Percentiles rank a stretch among this genome's conserved stretches.
Conservation (phyloP, 2,888 invertebrate genomes). For the Acholoe squamosa region DNA sequence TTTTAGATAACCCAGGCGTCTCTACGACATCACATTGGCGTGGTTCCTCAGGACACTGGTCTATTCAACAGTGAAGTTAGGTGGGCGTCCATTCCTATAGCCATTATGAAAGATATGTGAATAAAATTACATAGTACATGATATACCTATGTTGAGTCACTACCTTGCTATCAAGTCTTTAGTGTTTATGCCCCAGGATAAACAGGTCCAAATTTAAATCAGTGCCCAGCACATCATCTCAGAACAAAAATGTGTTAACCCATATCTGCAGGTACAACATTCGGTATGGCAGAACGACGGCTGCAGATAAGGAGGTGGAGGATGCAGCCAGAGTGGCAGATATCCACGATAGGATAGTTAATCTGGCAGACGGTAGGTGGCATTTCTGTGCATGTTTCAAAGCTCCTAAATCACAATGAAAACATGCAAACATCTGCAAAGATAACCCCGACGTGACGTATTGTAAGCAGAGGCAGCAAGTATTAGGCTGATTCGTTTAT, state of each 20-base stretch:
- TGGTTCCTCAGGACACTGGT: conserved; percentile 89
- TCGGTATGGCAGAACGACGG: conserved; percentile 91
- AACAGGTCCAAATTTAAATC: too few species aligned
- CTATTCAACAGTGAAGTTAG: conserved; percentile 93
- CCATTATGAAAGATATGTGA: too few species aligned
- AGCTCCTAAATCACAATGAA: not conserved
- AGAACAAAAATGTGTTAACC: too few species aligned
- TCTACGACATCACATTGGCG: conserved; percentile 82
- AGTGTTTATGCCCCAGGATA: too few species aligned
- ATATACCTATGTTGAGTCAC: too few species aligned
- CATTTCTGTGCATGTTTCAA: conserved; percentile 81
- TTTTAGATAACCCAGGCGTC: conserved; percentile 80
- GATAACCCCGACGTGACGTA: conserved; percentile 83
- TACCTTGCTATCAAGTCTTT: too few species aligned
- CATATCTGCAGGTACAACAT: conserved; percentile 89
- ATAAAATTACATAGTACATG: too few species aligned
- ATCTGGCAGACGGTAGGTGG: conserved; percentile 89
- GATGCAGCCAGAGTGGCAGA: conserved; percentile 94
- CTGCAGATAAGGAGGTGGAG: conserved; percentile 91
- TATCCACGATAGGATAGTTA: conserved; percentile 93
- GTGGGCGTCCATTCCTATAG: too few species aligned
- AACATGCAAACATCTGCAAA: conserved; percentile 87
- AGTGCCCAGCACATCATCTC: too few species aligned
- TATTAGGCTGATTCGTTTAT: too few species aligned
- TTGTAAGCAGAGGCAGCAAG: too few species aligned